phyloP scores from a whole-genome alignment of 2,888 invertebrate genomes.

The Thereva nobilitata region DNA sequence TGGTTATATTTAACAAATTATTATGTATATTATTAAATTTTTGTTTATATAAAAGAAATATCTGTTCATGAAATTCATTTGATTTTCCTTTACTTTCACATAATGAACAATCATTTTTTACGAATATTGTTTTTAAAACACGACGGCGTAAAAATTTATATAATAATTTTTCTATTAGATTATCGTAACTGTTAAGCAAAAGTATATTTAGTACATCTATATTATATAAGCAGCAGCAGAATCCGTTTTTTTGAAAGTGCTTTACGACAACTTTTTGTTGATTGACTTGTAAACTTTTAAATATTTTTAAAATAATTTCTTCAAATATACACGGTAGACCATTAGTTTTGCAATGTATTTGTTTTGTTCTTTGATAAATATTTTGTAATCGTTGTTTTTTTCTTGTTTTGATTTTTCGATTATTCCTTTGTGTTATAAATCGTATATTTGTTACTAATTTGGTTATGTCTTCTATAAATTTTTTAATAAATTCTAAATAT shows the following conservation, averaged over 20 bases:
- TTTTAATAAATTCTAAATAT: constrained; percentile 43
- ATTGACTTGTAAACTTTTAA: constrained; percentile 46
- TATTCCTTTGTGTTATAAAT: constrained; percentile 1
- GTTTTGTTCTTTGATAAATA: constrained; percentile 46
- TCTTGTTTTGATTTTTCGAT: not conserved
- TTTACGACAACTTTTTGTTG: constrained; percentile 50
- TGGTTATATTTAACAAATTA: constrained; percentile 40
- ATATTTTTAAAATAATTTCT: constrained; percentile 50
- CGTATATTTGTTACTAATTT: constrained; percentile 45
- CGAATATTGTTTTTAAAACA: constrained; percentile 50
- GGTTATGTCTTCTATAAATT: constrained; percentile 49
- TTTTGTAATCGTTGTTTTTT: constrained; percentile 5
- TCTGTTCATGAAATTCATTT: constrained; percentile 48
- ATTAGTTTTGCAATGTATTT: constrained; percentile 41
- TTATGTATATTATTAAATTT: constrained; percentile 34
- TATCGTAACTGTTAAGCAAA: constrained; percentile 45
- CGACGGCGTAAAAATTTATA: constrained; percentile 53
- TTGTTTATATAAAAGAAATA: constrained; percentile 48
- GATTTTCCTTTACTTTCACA: constrained; percentile 54
- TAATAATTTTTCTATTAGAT: constrained; percentile 49
- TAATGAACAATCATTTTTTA: constrained; percentile 46
- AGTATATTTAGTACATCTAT: constrained; percentile 48
- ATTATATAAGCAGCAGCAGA: constrained; percentile 56
- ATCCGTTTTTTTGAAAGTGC: constrained; percentile 50
- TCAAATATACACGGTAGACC: constrained; percentile 53